A percentile compares a stretch with the other conserved stretches of the same genome.
These are phyloP conservation scores for Propsilocerus akamusi DNA, from an alignment of 1,140 invertebrate species.

Conservation along the genomic window DNA sequence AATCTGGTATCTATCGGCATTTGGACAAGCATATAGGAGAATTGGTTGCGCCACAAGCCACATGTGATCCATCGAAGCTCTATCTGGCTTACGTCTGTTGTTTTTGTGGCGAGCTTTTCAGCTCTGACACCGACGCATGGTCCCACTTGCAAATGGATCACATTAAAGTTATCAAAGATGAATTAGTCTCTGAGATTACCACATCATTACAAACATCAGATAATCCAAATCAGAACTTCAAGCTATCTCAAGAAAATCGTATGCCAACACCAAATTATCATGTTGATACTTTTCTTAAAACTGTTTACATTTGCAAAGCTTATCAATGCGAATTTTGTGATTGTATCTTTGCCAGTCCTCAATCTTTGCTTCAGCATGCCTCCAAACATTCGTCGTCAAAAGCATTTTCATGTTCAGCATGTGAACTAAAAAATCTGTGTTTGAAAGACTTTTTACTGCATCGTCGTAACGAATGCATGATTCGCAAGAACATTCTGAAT, in stretches of 20 bases:
- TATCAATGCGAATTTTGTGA: conserved; percentile 39
- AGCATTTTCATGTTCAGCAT: conserved; percentile 34
- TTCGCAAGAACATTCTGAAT: conserved; percentile 18
- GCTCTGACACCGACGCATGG: conserved; percentile 10
- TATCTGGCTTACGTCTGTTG: conserved; percentile 14
- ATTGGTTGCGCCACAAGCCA: conserved; percentile 12
- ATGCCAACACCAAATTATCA: neutral
- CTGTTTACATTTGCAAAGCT: conserved; percentile 17
- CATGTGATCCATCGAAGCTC: neutral
- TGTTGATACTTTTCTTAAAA: conserved; percentile 7
- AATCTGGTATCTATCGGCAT: conserved; percentile 19
- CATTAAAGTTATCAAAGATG: neutral
- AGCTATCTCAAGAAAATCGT: neutral
- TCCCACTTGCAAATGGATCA: conserved; percentile 12
- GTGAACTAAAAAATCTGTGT: conserved; percentile 27
- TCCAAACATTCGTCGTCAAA: conserved; percentile 26
- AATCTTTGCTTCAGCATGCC: conserved; percentile 26
- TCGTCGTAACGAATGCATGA: conserved; percentile 32
- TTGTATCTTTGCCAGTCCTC: conserved; percentile 27
- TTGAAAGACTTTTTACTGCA: conserved; percentile 28
- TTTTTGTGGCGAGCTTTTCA: conserved; percentile 17
- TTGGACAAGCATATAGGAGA: conserved; percentile 22
- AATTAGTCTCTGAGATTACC: too few species aligned
- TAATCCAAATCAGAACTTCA: neutral
- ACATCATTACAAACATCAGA: neutral